These are phyloP conservation scores for Colostygia pectinataria DNA, from an alignment of 2,888 invertebrate genomes.

Conservation along the genomic window DNA sequence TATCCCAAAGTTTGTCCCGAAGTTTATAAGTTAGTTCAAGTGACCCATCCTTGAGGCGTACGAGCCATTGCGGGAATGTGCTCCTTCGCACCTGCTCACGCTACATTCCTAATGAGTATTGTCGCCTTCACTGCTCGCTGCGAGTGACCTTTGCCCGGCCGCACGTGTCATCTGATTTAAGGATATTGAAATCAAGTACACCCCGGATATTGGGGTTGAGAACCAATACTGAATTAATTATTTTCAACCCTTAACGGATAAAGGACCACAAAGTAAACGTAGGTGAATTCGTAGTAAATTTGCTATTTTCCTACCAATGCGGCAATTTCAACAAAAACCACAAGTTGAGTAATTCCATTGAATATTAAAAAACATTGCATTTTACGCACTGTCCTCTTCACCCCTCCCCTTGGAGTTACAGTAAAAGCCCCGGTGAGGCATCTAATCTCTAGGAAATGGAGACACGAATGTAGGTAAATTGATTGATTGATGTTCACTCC, in stretches of 20 bases:
- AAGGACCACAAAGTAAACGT: no score
- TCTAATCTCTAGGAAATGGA: conserved; percentile 12
- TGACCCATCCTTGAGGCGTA: neutral
- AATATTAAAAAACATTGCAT: conserved; percentile 2
- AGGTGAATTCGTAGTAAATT: no score
- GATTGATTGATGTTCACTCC: conserved; percentile 23
- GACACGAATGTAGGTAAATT: conserved; percentile 13
- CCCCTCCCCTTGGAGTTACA: neutral
- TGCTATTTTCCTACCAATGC: neutral
- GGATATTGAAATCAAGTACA: neutral
- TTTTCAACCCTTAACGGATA: no score
- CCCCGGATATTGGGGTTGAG: neutral
- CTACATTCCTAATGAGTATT: conserved; percentile 14
- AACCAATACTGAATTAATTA: neutral
- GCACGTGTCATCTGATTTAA: neutral
- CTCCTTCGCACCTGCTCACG: conserved; percentile 13
- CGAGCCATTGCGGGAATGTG: conserved; percentile 2
- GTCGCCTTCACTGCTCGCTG: conserved; percentile 1
- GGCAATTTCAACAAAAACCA: conserved; percentile 1
- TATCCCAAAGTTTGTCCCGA: neutral
- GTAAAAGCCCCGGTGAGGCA: neutral
- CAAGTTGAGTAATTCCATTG: conserved; percentile 4
- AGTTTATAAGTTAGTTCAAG: conserved; percentile 18
- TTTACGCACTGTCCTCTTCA: neutral
- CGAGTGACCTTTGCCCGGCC: no score